Evolutionary conservation across 2,113 vertebrate genomes (phyloP).

Genomic region (Corynorhinus townsendii): DNA sequence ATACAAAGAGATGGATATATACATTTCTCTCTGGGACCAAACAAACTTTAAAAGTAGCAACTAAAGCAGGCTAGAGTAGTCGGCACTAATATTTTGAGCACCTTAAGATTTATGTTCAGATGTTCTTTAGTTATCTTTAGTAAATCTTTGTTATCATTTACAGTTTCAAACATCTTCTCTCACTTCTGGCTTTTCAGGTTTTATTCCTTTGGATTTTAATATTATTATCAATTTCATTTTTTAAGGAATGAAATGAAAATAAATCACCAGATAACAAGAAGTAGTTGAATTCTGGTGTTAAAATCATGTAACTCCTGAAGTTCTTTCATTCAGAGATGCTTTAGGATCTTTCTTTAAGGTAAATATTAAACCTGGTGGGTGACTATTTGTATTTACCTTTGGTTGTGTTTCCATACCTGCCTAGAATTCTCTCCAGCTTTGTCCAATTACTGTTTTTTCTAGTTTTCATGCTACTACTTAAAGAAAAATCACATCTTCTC

Average conservation of each 20-base stretch:
- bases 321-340: background rate
- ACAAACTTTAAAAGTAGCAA: background rate
- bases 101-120: background rate
- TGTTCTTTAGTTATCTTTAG: background rate
- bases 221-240: background rate
- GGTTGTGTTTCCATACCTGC: background rate
- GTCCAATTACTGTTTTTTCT: background rate
- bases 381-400: background rate
- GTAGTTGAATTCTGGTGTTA: background rate
- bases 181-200: background rate
- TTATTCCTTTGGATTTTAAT: conserved; percentile 13
- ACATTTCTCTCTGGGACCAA: background rate
- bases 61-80: background rate
- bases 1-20: background rate
- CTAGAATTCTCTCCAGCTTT: background rate
- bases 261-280: background rate
- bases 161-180: background rate
- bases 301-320: background rate
- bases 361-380: background rate
- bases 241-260: background rate
- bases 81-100: background rate
- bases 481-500: background rate
- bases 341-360: background rate
- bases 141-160: background rate
- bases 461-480: background rate